Conservation (phyloP, 1,140 invertebrate genomes). For the Pentalonia nigronervosa region DNA sequence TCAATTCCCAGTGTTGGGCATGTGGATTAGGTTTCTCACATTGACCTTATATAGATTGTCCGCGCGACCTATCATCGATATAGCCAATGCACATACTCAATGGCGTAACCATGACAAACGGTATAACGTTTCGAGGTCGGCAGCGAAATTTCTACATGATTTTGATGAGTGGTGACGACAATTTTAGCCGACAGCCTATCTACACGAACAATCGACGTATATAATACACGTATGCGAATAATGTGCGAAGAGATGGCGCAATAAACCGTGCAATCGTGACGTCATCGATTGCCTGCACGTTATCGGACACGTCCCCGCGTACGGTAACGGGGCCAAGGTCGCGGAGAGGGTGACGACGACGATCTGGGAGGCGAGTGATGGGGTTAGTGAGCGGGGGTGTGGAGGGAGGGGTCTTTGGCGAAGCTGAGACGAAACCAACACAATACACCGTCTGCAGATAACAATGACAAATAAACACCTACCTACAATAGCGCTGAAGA, state of each 20-base stretch:
- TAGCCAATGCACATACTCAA: neutral
- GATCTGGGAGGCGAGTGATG: neutral
- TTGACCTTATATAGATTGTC: neutral
- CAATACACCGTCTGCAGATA: neutral
- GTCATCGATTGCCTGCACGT: slow-evolving; percentile 31
- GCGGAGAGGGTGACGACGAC: neutral
- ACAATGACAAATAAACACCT: neutral
- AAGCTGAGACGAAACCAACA: neutral
- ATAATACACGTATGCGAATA: neutral
- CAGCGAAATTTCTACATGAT: neutral
- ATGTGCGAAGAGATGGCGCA: slow-evolving; percentile 21
- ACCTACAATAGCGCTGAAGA: neutral
- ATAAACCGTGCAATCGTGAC: slow-evolving; percentile 17
- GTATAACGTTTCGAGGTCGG: neutral
- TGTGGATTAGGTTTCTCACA: neutral
- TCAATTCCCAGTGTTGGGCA: too few species aligned
- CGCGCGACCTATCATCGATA: neutral
- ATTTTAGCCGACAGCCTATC: neutral
- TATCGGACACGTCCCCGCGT: slow-evolving; percentile 43
- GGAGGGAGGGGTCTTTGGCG: neutral
- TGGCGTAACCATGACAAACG: neutral
- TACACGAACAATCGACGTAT: neutral
- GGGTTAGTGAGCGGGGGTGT: too few species aligned
- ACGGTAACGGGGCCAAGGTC: slow-evolving; percentile 42
- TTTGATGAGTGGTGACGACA: neutral